Percentiles rank a stretch among this genome's conserved stretches.
phyloP scores from a whole-genome alignment of 1,140 invertebrate species.

The Asbolus verrucosus region DNA sequence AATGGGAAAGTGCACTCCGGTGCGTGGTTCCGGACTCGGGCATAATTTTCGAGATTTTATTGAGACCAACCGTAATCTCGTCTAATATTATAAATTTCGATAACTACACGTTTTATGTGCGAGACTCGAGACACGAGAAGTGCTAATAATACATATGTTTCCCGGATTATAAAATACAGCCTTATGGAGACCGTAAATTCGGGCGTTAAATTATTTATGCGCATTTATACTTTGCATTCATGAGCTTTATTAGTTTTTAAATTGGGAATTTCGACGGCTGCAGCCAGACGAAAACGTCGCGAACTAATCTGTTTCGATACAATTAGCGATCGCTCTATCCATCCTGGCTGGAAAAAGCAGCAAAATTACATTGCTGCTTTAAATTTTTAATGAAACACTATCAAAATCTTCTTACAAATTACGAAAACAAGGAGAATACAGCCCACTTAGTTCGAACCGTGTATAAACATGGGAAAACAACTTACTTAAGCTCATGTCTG shows the following conservation, averaged over 20 bases:
- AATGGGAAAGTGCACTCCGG: constrained; percentile 29
- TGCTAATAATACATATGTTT: constrained; percentile 38
- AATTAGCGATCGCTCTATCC: neutral
- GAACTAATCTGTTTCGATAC: neutral
- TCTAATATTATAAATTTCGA: constrained; percentile 39
- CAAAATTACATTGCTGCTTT: constrained; percentile 11
- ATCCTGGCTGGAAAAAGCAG: too few relatives aligned
- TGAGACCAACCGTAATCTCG: constrained; percentile 35
- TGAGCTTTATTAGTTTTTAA: constrained; percentile 31
- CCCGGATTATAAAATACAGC: constrained; percentile 38
- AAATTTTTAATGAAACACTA: constrained; percentile 37
- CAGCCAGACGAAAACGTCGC: neutral
- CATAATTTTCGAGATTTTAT: constrained; percentile 35
- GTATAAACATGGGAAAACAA: constrained; percentile 38
- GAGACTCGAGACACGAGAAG: constrained; percentile 35
- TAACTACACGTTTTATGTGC: constrained; percentile 35
- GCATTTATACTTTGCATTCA: constrained; percentile 35
- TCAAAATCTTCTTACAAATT: constrained; percentile 33
- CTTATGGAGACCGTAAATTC: constrained; percentile 28
- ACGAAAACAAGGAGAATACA: constrained; percentile 31
- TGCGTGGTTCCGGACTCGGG: constrained; percentile 26
- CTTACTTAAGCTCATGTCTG: constrained; percentile 38
- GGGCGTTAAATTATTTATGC: constrained; percentile 30
- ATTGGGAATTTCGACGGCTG: constrained; percentile 10
- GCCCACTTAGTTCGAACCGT: constrained; percentile 27